Percentiles rank a stretch among this genome's conserved stretches.
Evolutionary conservation across 2,797 vertebrate genomes (phyloP).

Genomic region (Acomys russatus): DNA sequence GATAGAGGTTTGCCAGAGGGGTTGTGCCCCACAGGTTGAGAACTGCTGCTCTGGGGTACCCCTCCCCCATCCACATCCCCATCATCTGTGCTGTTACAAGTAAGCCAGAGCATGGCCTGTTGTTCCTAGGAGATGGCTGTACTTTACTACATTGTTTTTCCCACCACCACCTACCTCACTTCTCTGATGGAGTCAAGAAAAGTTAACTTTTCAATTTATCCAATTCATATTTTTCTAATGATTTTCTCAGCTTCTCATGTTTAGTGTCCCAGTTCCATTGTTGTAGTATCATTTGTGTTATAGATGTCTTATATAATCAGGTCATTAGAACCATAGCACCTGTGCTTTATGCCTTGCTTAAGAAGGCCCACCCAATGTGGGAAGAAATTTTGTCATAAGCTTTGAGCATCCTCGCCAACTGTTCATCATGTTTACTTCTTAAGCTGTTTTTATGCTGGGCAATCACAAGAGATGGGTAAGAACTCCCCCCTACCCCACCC

Average conservation of each 20-base stretch:
- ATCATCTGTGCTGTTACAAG: not conserved
- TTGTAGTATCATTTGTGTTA: not conserved
- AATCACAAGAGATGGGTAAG: not conserved
- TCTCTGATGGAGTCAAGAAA: not conserved
- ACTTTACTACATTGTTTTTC: not conserved
- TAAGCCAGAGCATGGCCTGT: not conserved
- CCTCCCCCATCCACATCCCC: not conserved
- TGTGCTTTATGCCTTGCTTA: not conserved
- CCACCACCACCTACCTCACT: not conserved
- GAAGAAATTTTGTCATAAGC: not conserved
- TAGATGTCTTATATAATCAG: not conserved
- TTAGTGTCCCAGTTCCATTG: not conserved
- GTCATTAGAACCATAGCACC: not conserved
- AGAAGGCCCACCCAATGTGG: not conserved
- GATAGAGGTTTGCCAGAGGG: not conserved
- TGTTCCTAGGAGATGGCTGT: not conserved
- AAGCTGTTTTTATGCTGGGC: not conserved
- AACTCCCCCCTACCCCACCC: too few relatives aligned
- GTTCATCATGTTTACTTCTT: not conserved
- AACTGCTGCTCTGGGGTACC: not conserved
- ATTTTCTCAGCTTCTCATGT: not conserved
- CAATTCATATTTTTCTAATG: not conserved
- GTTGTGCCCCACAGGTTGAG: not conserved
- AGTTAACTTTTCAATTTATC: not conserved
- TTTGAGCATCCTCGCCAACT: not conserved